A percentile compares a stretch with the other conserved stretches of the same genome.
Conservation (phyloP, 2,888 invertebrate genomes). For the Zootermopsis nevadensis region DNA sequence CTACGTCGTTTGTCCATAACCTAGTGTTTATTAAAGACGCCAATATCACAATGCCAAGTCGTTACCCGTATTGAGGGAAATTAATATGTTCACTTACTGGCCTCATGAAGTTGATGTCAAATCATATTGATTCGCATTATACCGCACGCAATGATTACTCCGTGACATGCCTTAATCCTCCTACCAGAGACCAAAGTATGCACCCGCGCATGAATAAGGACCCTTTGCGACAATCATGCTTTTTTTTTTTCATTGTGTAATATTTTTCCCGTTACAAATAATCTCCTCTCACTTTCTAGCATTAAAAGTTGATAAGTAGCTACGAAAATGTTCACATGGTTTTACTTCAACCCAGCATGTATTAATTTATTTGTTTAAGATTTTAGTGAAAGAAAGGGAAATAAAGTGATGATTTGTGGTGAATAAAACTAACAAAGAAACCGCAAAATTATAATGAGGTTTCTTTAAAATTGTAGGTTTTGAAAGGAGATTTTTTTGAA, state of each 20-base stretch:
- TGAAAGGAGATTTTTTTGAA: no score
- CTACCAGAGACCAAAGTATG: slow-evolving; percentile 14
- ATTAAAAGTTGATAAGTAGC: neutral
- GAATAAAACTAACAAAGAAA: slow-evolving; percentile 18
- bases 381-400: slow-evolving; percentile 15
- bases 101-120: neutral
- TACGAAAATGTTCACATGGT: neutral
- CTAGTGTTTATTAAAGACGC: no score
- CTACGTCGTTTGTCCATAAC: no score
- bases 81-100: neutral
- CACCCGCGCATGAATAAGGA: slow-evolving; percentile 18
- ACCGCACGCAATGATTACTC: slow-evolving; percentile 8
- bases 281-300: neutral
- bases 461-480: no score
- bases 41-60: no score
- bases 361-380: neutral
- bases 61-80: neutral
- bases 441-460: neutral
- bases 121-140: slow-evolving; percentile 7
- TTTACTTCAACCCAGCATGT: no score
- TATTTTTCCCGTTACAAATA: neutral
- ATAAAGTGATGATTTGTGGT: slow-evolving; percentile 7
- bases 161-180: neutral
- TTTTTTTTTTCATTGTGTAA: neutral
- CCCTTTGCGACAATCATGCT: neutral